Evolutionary conservation across 2,797 vertebrate species (phyloP), one percentile per base, ranked within the genome.

Genomic region (Bufotes viridis): DNA sequence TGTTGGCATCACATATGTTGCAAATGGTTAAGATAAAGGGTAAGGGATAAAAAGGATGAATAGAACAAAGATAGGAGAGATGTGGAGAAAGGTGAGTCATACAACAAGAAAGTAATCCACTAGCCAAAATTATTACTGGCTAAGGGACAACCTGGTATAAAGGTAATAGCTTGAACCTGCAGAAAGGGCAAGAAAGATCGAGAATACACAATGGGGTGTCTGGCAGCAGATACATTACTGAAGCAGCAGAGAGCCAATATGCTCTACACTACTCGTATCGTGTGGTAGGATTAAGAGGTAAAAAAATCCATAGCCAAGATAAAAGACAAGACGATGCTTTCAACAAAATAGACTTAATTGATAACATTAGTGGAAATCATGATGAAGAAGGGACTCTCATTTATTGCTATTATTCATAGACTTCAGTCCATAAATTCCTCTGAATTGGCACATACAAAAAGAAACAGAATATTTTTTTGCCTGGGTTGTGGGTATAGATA

Each of bases 11-110:
- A 72, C 87, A 89, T 89, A 89, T 89, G 83, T 78, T 89, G 42
- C 15, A 81, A 85, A 89, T 85, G 58, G 58, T 85, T 26, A 81
- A 89, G 84, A 78, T 82, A 86, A 86, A 89, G 81, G 85, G 75
- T 74, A 75, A 82, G 72, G 63, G 72, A 89, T 86, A 78, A 67
- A 57, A 67, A 63, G 74, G 63, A 79, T 78, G 76, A 86, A 74
- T 5, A 65, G 83, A 69, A 85, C 57, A 58, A 82, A 86, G 58
- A 20, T 70, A 63, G 76, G 9, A 85, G 34, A 18, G 34, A 15
- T 63, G n/a, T 53, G 20, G 17, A 72, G 55, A 69, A 84, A 26
- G 69, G 83, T 53, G 63, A 58, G 85, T 6, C 8, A 49, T 82
- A 75, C n/a, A 12, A 10, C 57, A 6, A 14, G 63, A 57, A 22